A percentile compares a stretch with the other conserved stretches of the same genome.
Conservation (phyloP, 2,888 invertebrate species). For the Timandra comae region DNA sequence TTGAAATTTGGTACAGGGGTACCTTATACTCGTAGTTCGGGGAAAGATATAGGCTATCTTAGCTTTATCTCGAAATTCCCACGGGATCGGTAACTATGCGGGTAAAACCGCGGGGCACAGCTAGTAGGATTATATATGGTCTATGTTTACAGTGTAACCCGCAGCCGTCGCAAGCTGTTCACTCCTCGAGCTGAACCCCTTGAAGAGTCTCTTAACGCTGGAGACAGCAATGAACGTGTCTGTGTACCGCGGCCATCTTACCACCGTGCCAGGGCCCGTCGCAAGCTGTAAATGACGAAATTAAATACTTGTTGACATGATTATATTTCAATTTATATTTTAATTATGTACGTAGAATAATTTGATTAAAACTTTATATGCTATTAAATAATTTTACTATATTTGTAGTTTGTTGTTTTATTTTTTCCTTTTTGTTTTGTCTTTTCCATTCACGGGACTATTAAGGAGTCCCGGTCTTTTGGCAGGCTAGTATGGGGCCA, state of each 20-base stretch:
- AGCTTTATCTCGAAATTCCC: too few relatives aligned
- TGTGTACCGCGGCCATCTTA: slow-evolving; percentile 60
- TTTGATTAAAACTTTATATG: not conserved
- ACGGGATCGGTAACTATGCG: too few relatives aligned
- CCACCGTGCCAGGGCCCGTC: slow-evolving; percentile 49
- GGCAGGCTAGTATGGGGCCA: too few relatives aligned
- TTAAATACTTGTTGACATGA: too few relatives aligned
- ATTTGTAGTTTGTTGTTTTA: not conserved
- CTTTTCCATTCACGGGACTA: too few relatives aligned
- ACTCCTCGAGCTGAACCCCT: slow-evolving; percentile 63
- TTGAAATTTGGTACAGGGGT: too few relatives aligned
- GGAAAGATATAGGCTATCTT: too few relatives aligned
- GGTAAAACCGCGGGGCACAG: too few relatives aligned
- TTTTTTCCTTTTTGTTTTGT: too few relatives aligned
- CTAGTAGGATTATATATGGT: too few relatives aligned
- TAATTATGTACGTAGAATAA: slow-evolving; percentile 6
- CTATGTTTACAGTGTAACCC: slow-evolving; percentile 48
- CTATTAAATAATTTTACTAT: not conserved
- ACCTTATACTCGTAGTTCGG: too few relatives aligned
- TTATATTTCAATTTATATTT: slow-evolving; percentile 3
- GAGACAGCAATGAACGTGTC: slow-evolving; percentile 46
- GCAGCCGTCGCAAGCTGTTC: slow-evolving; percentile 66
- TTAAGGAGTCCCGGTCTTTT: too few relatives aligned
- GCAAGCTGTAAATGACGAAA: slow-evolving; percentile 55
- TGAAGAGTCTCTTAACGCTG: slow-evolving; percentile 44